Base-by-base conservation (phyloP, 2,113 vertebrate genomes). In the Dicentrarchus labrax region DNA sequence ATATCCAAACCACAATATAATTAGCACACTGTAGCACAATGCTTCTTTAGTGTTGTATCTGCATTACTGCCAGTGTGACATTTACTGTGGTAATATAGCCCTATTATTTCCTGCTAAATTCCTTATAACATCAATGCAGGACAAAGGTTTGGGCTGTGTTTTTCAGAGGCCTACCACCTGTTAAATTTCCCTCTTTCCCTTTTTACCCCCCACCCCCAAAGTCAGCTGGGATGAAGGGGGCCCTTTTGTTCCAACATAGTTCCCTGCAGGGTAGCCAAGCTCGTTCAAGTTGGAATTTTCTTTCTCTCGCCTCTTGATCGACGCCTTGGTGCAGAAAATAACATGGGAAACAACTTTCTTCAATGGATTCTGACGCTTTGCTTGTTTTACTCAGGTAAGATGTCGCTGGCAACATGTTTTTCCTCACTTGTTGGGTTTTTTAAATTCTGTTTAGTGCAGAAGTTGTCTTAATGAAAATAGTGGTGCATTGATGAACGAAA, bases 181-280 rank as follows among this genome's bases (percentile, higher is more conserved):
- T 91, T 92, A 87, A 71, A 90, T 87, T 90, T 91, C 91, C 91
- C 89, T 88, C 89, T 89, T 80, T 83, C 72, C 84, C 80, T 72
- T 86, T 30, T 78, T 41, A 45, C 87, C 77, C 68, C 86, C 89
- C 81, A 80, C 87, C 90, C 89, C 86, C 89, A 87, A 85, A 92
- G 92, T 93, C 91, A 86, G 90, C 90, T 93, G 89, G 89, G 94
- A 91, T 83, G 92, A 89, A 89, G 89, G 90, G 88, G 91, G 92
- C 87, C 91, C 94, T 94, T 95, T 95, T 95, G 93, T 95, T 91
- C 92, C 72, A 86, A 80, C 94, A 93, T 93, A 88, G 91, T 92
- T 94, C 93, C 92, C 93, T 94, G 91, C 94, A 82, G 89, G 86
- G 95, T 95, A 94, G 94, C 95, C 89, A 92, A 91, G 95, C 90